Percentiles rank a stretch among this genome's conserved stretches.
Conservation (phyloP, 2,113 vertebrate species). For the Pleuronectes platessa region DNA sequence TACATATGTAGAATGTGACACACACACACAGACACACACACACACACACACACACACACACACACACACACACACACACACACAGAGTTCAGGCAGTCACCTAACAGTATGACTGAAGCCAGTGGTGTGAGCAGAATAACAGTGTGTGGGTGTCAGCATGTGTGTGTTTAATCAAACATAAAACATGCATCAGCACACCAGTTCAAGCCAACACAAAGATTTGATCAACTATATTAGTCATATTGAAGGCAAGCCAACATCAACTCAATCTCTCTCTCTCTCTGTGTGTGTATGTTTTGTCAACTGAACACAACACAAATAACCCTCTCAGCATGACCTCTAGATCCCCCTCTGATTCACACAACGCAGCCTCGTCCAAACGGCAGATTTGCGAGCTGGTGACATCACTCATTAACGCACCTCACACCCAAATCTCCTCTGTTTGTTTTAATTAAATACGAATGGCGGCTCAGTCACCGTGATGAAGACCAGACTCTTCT, state of each 20-base stretch:
- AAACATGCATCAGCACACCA: constrained; percentile 47
- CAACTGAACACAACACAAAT: constrained; percentile 35
- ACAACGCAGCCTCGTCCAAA: constrained; percentile 10
- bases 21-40: constrained; percentile 4
- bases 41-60: neutral
- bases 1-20: constrained; percentile 38
- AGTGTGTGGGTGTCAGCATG: constrained; percentile 18
- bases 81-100: neutral
- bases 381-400: constrained; percentile 34
- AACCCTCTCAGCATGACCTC: constrained; percentile 41
- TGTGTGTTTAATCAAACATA: constrained; percentile 41
- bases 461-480: neutral
- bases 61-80: neutral
- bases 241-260: constrained; percentile 48
- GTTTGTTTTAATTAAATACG: constrained; percentile 20
- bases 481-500: constrained; percentile 4
- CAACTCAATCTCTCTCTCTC: constrained; percentile 10
- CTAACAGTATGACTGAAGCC: constrained; percentile 39
- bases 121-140: constrained; percentile 23
- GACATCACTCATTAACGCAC: constrained; percentile 44
- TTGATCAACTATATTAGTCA: constrained; percentile 47
- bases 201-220: constrained; percentile 54
- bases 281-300: constrained; percentile 26
- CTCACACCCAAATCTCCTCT: constrained; percentile 37
- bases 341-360: constrained; percentile 16